phyloP scores from a whole-genome alignment of 2,888 invertebrate species.

The Auanema freiburgensis region DNA sequence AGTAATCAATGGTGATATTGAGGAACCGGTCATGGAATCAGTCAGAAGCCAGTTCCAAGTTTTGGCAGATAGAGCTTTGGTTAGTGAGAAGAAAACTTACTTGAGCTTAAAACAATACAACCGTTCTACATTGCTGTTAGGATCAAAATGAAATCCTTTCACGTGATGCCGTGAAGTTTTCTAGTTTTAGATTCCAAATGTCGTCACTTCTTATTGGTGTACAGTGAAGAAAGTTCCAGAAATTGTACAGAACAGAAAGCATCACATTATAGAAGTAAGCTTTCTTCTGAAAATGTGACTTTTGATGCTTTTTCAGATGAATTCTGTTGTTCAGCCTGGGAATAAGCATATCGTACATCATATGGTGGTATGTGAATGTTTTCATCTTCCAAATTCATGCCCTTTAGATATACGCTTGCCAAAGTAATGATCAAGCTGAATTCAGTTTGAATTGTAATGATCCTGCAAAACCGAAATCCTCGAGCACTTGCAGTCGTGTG shows the following conservation, averaged over 20 bases:
- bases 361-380: slow-evolving; percentile 82
- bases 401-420: slow-evolving; percentile 30
- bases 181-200: slow-evolving; percentile 9
- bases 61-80: slow-evolving; percentile 10
- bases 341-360: slow-evolving; percentile 91
- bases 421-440: slow-evolving; percentile 31
- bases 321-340: slow-evolving; percentile 79
- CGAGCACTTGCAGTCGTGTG: slow-evolving; percentile 81
- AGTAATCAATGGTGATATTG: slow-evolving; percentile 3
- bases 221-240: slow-evolving; percentile 80
- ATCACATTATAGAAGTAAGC: slow-evolving; percentile 73
- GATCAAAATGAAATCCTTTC: background rate
- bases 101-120: background rate
- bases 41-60: slow-evolving; percentile 10
- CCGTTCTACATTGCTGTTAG: background rate
- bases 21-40: slow-evolving; percentile 5
- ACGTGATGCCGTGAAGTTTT: slow-evolving; percentile 4
- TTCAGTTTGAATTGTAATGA: slow-evolving; percentile 79
- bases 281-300: background rate
- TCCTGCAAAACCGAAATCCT: slow-evolving; percentile 75
- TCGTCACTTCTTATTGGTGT: slow-evolving; percentile 97
- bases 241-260: slow-evolving; percentile 71
- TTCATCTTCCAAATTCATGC: slow-evolving; percentile 60
- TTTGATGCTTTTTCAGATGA: slow-evolving; percentile 73
- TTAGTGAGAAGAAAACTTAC: too few relatives aligned